Base-by-base conservation (phyloP, 2,888 invertebrate species). In the Lordiphosa fenestrarum region DNA sequence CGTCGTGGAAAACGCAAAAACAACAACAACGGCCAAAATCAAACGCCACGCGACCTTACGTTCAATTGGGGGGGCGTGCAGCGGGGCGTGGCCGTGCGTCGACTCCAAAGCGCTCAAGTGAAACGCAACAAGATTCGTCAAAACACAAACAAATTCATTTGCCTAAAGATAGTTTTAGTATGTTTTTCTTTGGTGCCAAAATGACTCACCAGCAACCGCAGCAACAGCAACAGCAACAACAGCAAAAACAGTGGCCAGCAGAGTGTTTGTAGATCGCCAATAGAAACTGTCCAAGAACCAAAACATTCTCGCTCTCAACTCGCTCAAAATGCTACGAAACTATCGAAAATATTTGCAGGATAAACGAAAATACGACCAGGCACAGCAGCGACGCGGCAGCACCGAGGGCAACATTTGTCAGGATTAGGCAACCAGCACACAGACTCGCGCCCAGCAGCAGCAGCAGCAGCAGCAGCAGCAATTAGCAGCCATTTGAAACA, bases 291-390 rank as follows among this genome's bases (percentile, higher is more conserved):
- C 44, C 44, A 54, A 48, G 55, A 47, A 57, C 56, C 55, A 35
- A 47, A 47, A 44, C 44, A 33, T 13, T 39, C 41, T 58, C 41
- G 48, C 48, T 41, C 41, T 41, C 58, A 7, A 30, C 44, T 67
- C 72, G 60, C 81, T 84, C 86, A 86, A 87, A 87, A 86, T 86
- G 86, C 85, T 84, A 86, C 75, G 86, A 83, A 84, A 78, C 53
- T 80, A 84, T 84, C 85, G 87, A 86, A 78, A 75, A 61, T 82
- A 82, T 73, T 71, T 86, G 71, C 85, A 82, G 81, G 85, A 82
- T 73, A 82, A 86, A 80, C 86, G 86, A 69, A 85, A 86, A 80
- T 82, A 80, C 83, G 85, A 82, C 53, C 84, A 82, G 73, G 73
- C 72, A 83, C 76, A 83, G 54, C 81, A 84, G 67, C 76, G 85